phyloP scores from a whole-genome alignment of 30 jellyfish, hydroid and myxozoan genomes.

The Clytia hemisphaerica region DNA sequence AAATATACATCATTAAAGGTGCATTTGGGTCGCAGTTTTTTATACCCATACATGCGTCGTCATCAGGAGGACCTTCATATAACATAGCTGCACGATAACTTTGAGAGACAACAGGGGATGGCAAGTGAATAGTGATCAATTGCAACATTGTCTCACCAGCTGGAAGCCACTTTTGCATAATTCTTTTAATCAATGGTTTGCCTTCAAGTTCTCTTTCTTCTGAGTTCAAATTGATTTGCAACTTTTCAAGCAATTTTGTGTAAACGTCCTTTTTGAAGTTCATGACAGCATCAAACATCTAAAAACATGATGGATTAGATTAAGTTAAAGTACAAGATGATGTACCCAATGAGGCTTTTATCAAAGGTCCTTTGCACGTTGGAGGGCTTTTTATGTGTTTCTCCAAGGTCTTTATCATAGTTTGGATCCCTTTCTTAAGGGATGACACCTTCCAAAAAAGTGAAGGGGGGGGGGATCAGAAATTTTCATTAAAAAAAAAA shows the following conservation, averaged over 20 bases:
- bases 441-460: too few relatives aligned
- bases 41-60: conserved; percentile 86
- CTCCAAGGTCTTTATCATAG: too few relatives aligned
- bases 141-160: conserved; percentile 97
- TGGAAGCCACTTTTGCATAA: conserved; percentile 97
- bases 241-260: conserved; percentile 52
- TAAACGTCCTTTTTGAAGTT: conserved; percentile 67
- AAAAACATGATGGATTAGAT: too few relatives aligned
- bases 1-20: conserved; percentile 98
- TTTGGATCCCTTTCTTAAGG: too few relatives aligned
- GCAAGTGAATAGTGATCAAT: conserved; percentile 95
- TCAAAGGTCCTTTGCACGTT: too few relatives aligned
- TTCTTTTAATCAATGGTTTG: conserved; percentile 68
- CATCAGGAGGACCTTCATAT: conserved; percentile 99
- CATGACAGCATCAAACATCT: conserved; percentile 96
- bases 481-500: too few relatives aligned
- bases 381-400: too few relatives aligned
- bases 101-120: conserved; percentile 98
- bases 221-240: conserved; percentile 51
- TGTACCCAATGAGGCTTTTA: too few relatives aligned
- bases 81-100: conserved; percentile 94
- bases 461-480: too few relatives aligned
- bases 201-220: conserved; percentile 93
- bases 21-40: conserved; percentile 89
- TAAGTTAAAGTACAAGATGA: too few relatives aligned